Conservation (phyloP, 2,797 vertebrate genomes). For the Dipus sagitta region DNA sequence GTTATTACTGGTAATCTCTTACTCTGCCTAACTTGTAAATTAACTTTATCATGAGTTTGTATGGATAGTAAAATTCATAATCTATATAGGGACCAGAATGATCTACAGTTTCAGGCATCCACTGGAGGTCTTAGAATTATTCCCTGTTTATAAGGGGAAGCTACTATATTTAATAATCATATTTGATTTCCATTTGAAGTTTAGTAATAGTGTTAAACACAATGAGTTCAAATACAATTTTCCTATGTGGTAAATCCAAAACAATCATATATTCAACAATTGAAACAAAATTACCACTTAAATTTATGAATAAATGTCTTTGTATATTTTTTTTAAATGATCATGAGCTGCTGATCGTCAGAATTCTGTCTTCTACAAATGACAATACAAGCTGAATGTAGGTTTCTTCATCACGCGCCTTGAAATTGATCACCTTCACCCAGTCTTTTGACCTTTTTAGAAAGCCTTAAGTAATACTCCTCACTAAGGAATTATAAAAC, state of each 20-base stretch:
- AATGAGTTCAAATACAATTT: constrained; percentile 38
- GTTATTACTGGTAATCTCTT: neutral
- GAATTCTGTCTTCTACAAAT: neutral
- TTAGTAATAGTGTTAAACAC: neutral
- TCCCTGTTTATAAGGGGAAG: neutral
- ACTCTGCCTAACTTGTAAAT: neutral
- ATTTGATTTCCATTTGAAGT: constrained; percentile 23
- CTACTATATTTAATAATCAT: neutral
- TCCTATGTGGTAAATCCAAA: constrained; percentile 12
- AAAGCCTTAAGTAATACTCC: neutral
- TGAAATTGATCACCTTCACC: neutral
- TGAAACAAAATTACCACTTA: constrained; percentile 43
- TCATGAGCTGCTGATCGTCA: neutral
- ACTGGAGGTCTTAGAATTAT: neutral
- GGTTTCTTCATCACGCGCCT: neutral
- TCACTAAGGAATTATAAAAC: neutral
- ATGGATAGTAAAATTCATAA: neutral
- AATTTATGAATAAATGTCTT: constrained; percentile 33
- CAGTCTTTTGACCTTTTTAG: neutral
- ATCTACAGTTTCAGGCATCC: neutral
- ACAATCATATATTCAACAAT: neutral
- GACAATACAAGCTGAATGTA: neutral
- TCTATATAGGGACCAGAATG: neutral
- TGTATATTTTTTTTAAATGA: neutral
- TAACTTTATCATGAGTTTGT: neutral